Conservation (phyloP, 2,113 vertebrate genomes). For the rabbit (Oryctolagus cuniculus) region DNA sequence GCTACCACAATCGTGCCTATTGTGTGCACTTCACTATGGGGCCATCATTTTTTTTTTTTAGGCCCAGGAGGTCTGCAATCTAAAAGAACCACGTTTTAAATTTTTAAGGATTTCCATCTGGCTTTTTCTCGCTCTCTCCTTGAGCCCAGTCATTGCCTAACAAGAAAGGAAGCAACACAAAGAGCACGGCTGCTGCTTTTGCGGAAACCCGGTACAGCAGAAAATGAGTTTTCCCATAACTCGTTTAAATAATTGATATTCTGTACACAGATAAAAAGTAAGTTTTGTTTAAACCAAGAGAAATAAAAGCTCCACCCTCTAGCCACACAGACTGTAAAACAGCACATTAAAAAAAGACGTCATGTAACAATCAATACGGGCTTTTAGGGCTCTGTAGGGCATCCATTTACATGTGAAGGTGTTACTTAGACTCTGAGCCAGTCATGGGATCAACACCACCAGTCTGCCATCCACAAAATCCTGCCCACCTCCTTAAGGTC, state of each 20-base stretch:
- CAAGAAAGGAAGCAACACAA: slow-evolving; percentile 61
- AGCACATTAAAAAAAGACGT: neutral
- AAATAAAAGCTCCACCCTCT: slow-evolving; percentile 48
- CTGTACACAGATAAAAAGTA: slow-evolving; percentile 29
- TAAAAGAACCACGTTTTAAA: slow-evolving; percentile 59
- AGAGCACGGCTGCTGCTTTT: neutral
- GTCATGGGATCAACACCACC: slow-evolving; percentile 81
- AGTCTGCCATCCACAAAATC: slow-evolving; percentile 83
- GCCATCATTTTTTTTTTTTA: slow-evolving; percentile 27
- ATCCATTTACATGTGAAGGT: slow-evolving; percentile 77
- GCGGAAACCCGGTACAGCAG: neutral
- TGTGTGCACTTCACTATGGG: slow-evolving; percentile 67
- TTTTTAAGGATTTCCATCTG: slow-evolving; percentile 71
- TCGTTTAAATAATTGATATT: slow-evolving; percentile 53
- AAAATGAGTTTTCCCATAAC: slow-evolving; percentile 27
- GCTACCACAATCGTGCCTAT: slow-evolving; percentile 69
- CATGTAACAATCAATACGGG: slow-evolving; percentile 37
- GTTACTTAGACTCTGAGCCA: slow-evolving; percentile 83
- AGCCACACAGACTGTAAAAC: slow-evolving; percentile 6
- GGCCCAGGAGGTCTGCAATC: slow-evolving; percentile 46
- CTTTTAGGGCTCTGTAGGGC: slow-evolving; percentile 32
- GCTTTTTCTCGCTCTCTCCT: neutral
- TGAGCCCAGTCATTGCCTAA: neutral
- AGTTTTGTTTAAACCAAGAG: neutral
- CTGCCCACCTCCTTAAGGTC: slow-evolving; percentile 85